Evolutionary conservation across 2,888 invertebrate species (phyloP).

Genomic region (Vanessa cardui): DNA sequence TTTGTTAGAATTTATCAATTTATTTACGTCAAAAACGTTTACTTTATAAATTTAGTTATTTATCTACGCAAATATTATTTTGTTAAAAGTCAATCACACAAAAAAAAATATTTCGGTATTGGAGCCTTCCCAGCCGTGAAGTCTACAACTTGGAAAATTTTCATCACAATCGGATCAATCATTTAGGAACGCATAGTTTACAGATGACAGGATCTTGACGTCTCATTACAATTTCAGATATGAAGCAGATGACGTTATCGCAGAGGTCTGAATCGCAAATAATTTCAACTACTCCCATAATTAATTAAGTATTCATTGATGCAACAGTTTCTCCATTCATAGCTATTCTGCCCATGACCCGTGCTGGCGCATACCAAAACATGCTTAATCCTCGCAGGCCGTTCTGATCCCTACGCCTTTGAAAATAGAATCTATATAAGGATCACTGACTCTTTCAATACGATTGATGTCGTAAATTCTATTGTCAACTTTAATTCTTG

Average conservation of each 20-base stretch:
- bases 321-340: constrained; percentile 32
- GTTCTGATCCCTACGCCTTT: constrained; percentile 1
- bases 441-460: neutral
- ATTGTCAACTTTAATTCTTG: neutral
- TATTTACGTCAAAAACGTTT: no score
- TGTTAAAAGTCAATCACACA: no score
- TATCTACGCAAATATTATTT: no score
- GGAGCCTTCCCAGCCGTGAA: no score
- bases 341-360: constrained; percentile 27
- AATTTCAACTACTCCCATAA: constrained; percentile 17
- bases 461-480: neutral
- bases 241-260: constrained; percentile 2
- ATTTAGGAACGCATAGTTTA: no score
- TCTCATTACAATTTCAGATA: neutral
- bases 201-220: no score
- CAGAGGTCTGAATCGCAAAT: neutral
- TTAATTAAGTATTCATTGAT: constrained; percentile 32
- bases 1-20: no score
- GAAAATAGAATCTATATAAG: constrained; percentile 1
- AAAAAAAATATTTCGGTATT: no score
- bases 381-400: no score
- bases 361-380: constrained; percentile 11
- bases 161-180: no score
- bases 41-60: no score
- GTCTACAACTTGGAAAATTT: no score